These are phyloP conservation scores for Campoletis sonorensis DNA, from an alignment of 1,140 invertebrate species.

Conservation along the genomic window DNA sequence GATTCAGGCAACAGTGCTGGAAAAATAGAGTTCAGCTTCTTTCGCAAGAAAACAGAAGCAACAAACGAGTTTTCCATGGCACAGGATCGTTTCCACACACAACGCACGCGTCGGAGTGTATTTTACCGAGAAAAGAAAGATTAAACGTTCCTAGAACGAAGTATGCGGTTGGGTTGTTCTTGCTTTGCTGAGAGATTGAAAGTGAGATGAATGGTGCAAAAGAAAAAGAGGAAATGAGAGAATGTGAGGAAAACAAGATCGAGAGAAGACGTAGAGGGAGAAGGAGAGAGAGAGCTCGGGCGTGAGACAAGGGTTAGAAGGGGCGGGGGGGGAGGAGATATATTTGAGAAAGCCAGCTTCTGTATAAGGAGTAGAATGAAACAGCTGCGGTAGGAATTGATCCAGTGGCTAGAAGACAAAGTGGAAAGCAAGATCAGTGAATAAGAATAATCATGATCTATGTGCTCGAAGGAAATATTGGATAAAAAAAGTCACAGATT, in stretches of 20 bases:
- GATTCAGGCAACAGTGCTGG: no score
- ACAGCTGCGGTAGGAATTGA: no score
- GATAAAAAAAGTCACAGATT: not conserved
- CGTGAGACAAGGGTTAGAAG: not conserved
- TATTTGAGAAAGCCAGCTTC: not conserved
- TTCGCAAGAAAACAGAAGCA: not conserved
- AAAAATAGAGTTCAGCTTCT: no score
- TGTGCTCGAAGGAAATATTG: constrained; percentile 27
- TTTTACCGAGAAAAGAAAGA: constrained; percentile 13
- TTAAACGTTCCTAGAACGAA: constrained; percentile 17
- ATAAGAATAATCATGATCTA: constrained; percentile 44
- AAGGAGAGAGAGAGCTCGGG: not conserved
- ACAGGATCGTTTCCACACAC: no score
- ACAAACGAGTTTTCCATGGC: no score
- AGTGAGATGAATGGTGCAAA: constrained; percentile 8
- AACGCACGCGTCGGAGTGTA: not conserved
- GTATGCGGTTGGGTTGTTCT: constrained; percentile 24
- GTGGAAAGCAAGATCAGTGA: constrained; percentile 9
- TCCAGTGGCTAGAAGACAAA: not conserved
- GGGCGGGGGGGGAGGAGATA: not conserved
- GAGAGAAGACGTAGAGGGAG: no score
- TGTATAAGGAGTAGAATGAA: constrained; percentile 16
- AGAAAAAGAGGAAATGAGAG: not conserved
- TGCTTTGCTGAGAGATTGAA: constrained; percentile 32
- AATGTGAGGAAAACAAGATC: not conserved